Conservation (phyloP, 2,888 invertebrate species). For the Rapana venosa region DNA sequence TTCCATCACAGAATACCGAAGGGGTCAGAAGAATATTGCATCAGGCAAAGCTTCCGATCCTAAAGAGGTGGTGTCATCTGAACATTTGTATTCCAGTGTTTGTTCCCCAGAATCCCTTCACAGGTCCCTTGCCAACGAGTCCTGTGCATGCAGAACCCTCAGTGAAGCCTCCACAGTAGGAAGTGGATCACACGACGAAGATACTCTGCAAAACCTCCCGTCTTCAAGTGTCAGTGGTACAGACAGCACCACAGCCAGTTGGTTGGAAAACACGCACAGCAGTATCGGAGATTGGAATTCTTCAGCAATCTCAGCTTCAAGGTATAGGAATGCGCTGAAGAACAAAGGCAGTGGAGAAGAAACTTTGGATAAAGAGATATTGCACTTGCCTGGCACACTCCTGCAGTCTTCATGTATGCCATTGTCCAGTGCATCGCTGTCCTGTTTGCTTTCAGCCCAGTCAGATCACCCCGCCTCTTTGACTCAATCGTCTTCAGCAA, state of each 20-base stretch:
- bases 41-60: too few relatives aligned
- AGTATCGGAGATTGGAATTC: background rate
- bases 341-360: background rate
- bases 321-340: background rate
- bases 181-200: background rate
- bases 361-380: background rate
- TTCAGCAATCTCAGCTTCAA: background rate
- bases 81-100: background rate
- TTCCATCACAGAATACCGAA: conserved; percentile 1
- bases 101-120: background rate
- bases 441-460: background rate
- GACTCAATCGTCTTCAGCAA: background rate
- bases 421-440: background rate
- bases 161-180: background rate
- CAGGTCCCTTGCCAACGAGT: background rate
- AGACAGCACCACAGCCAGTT: background rate
- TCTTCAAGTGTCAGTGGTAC: background rate
- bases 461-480: background rate
- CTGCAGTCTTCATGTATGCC: background rate
- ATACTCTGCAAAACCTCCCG: background rate
- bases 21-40: background rate
- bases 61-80: background rate
- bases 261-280: background rate
- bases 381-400: background rate
- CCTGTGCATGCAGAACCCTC: background rate